Evolutionary conservation across 2,888 invertebrate genomes (phyloP).

Genomic region (Pantelozetes paolii): DNA sequence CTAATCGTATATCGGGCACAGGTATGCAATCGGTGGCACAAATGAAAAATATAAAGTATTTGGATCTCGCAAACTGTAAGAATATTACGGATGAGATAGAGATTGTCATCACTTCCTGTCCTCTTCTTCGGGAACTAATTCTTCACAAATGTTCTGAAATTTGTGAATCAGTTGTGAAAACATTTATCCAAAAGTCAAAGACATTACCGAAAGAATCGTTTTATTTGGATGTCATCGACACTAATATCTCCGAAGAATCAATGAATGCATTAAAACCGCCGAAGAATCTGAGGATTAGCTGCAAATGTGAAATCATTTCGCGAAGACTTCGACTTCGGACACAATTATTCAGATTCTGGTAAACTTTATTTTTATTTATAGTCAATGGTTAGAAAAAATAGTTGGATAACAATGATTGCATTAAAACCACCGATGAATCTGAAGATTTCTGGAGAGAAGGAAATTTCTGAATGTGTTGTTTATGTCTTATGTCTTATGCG

Average conservation of each 20-base stretch:
- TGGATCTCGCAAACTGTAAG: background rate
- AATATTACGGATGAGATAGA: background rate
- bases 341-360: too few species aligned
- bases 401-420: too few species aligned
- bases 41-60: background rate
- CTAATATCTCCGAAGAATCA: background rate
- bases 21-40: conserved; percentile 3
- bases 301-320: too few species aligned
- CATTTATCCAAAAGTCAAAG: background rate
- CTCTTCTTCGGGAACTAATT: background rate
- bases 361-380: too few species aligned
- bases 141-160: conserved; percentile 12
- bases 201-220: background rate
- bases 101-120: background rate
- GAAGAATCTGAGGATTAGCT: background rate
- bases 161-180: background rate
- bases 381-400: too few species aligned
- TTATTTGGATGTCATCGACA: conserved; percentile 1
- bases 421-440: too few species aligned
- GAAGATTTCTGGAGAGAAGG: too few species aligned
- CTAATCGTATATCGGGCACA: background rate
- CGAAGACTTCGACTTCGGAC: too few species aligned
- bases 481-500: too few species aligned
- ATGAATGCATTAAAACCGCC: background rate
- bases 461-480: too few species aligned